Percentiles rank a stretch among this genome's conserved stretches.
phyloP scores from a whole-genome alignment of 2,888 invertebrate genomes.

The Pheosia gnoma region DNA sequence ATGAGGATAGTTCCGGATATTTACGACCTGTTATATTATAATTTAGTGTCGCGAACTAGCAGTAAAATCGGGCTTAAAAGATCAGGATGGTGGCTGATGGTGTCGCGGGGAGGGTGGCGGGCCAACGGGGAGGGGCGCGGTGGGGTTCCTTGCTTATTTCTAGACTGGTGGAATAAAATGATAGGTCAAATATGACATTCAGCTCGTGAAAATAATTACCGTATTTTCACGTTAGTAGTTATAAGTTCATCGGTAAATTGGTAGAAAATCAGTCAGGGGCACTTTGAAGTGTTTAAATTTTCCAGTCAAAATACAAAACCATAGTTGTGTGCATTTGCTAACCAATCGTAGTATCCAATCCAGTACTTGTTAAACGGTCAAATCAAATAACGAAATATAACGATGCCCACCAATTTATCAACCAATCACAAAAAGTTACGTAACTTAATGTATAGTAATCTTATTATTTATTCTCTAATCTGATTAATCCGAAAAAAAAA shows the following conservation, averaged over 20 bases:
- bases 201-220: neutral
- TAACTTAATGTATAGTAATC: too few species aligned
- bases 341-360: too few species aligned
- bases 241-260: too few species aligned
- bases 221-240: too few species aligned
- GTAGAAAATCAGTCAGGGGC: too few species aligned
- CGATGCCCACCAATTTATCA: too few species aligned
- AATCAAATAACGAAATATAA: too few species aligned
- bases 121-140: neutral
- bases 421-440: too few species aligned
- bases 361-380: too few species aligned
- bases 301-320: too few species aligned
- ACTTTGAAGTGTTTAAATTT: too few species aligned
- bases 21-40: conserved; percentile 83
- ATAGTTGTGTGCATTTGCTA: too few species aligned
- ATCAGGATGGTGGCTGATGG: conserved; percentile 53
- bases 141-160: neutral
- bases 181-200: neutral
- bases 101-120: conserved; percentile 24
- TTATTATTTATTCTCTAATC: neutral
- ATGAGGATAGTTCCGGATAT: conserved; percentile 77
- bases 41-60: conserved; percentile 76
- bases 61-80: conserved; percentile 81
- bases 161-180: neutral
- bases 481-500: neutral